phyloP scores from a whole-genome alignment of 2,113 vertebrate species.

The Zapus hudsonius region DNA sequence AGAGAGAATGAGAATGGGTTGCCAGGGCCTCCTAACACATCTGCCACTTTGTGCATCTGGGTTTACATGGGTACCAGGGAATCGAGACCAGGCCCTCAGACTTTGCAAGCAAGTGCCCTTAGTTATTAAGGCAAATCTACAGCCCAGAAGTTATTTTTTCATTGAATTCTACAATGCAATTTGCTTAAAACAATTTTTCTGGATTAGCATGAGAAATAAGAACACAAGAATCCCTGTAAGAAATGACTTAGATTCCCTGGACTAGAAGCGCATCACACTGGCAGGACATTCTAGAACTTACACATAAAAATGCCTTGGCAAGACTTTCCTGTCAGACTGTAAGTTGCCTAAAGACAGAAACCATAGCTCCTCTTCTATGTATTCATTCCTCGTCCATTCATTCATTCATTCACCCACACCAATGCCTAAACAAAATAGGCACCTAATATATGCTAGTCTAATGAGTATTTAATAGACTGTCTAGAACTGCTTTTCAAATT shows the following conservation, averaged over 20 bases:
- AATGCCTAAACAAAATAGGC: neutral
- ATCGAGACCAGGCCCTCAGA: too few species aligned
- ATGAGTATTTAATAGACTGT: conserved; percentile 54
- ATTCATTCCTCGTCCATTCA: neutral
- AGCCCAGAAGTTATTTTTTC: conserved; percentile 1
- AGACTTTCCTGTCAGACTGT: neutral
- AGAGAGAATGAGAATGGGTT: too few species aligned
- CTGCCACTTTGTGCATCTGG: too few species aligned
- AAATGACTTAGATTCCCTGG: conserved; percentile 46
- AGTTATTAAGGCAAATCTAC: too few species aligned
- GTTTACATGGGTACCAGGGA: too few species aligned
- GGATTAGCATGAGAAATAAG: conserved; percentile 49
- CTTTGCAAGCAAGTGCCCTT: too few species aligned
- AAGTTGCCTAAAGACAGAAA: neutral
- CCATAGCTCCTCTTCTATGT: neutral
- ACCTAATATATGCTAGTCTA: neutral
- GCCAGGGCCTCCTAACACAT: too few species aligned
- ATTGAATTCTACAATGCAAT: conserved; percentile 30
- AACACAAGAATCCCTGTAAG: conserved; percentile 34
- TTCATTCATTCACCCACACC: neutral
- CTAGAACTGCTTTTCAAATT: conserved; percentile 17
- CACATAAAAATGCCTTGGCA: conserved; percentile 10
- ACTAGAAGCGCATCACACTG: neutral
- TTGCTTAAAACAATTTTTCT: conserved; percentile 31
- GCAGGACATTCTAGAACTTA: conserved; percentile 18